phyloP scores from a whole-genome alignment of 2,888 invertebrate genomes.

The Erebia palarica region DNA sequence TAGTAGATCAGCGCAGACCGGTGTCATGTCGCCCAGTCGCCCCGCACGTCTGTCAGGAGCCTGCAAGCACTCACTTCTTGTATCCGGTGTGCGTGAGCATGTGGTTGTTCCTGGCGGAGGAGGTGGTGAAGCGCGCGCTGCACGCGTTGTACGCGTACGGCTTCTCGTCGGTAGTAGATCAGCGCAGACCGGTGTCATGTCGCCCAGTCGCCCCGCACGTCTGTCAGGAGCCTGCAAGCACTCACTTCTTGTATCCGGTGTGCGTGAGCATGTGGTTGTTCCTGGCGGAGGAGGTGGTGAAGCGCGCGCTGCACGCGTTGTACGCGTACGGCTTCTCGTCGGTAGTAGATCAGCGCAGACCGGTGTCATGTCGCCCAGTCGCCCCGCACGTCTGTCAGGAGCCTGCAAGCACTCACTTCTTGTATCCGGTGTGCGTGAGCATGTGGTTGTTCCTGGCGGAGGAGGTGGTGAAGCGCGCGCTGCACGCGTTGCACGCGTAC shows the following conservation, averaged over 20 bases:
- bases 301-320: slow-evolving; percentile 70
- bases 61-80: slow-evolving; percentile 59
- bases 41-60: background rate
- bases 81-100: slow-evolving; percentile 73
- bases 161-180: slow-evolving; percentile 79
- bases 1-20: slow-evolving; percentile 80
- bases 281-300: slow-evolving; percentile 77
- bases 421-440: slow-evolving; percentile 72
- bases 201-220: too few relatives aligned
- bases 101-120: slow-evolving; percentile 77
- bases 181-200: slow-evolving; percentile 71
- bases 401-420: slow-evolving; percentile 55
- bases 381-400: background rate
- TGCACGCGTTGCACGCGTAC: slow-evolving; percentile 73
- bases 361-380: slow-evolving; percentile 53
- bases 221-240: background rate
- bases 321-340: slow-evolving; percentile 77
- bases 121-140: slow-evolving; percentile 74
- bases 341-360: slow-evolving; percentile 78
- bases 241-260: slow-evolving; percentile 69
- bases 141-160: slow-evolving; percentile 76
- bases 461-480: slow-evolving; percentile 75
- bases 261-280: slow-evolving; percentile 78
- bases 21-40: slow-evolving; percentile 45
- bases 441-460: slow-evolving; percentile 78